These are phyloP conservation scores for Caenorhabditis angaria DNA, from an alignment of 2,888 invertebrate genomes.

Conservation along the genomic window DNA sequence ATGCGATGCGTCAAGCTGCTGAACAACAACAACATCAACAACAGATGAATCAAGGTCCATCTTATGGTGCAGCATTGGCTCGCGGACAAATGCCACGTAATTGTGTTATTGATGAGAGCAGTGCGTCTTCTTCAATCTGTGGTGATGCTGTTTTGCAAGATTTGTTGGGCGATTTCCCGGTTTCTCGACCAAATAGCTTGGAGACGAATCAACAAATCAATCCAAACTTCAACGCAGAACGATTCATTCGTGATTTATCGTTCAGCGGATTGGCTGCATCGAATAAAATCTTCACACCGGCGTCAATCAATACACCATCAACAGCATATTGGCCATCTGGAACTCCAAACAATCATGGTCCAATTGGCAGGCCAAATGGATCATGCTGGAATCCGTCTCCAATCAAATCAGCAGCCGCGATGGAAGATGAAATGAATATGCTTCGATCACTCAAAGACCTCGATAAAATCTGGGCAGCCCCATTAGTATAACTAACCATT, in stretches of 20 bases:
- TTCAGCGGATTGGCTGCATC: conserved; percentile 26
- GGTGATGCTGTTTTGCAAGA: conserved; percentile 24
- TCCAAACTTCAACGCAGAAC: conserved; percentile 58
- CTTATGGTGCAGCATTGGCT: conserved; percentile 54
- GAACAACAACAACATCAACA: conserved; percentile 4
- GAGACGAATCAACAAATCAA: conserved; percentile 4
- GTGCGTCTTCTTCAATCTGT: conserved; percentile 40
- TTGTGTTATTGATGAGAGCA: conserved; percentile 49
- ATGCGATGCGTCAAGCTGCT: conserved; percentile 14
- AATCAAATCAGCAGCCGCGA: conserved; percentile 15
- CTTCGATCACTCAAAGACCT: conserved; percentile 42
- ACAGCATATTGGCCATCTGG: not conserved
- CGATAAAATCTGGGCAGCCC: conserved; percentile 53
- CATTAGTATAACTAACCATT: not conserved
- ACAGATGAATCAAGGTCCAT: conserved; percentile 1
- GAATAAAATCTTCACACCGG: conserved; percentile 5
- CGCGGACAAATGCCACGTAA: conserved; percentile 57
- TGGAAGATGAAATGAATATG: conserved; percentile 36
- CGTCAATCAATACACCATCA: not conserved
- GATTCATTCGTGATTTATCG: conserved; percentile 57
- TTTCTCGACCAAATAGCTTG: conserved; percentile 6
- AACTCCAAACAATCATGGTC: conserved; percentile 23
- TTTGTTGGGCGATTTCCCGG: not conserved
- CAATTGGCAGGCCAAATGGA: conserved; percentile 19
- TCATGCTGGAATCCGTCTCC: conserved; percentile 30